A percentile compares a stretch with the other conserved stretches of the same genome.
phyloP scores from a whole-genome alignment of 2,797 vertebrate species.

The Acanthiza pusilla region DNA sequence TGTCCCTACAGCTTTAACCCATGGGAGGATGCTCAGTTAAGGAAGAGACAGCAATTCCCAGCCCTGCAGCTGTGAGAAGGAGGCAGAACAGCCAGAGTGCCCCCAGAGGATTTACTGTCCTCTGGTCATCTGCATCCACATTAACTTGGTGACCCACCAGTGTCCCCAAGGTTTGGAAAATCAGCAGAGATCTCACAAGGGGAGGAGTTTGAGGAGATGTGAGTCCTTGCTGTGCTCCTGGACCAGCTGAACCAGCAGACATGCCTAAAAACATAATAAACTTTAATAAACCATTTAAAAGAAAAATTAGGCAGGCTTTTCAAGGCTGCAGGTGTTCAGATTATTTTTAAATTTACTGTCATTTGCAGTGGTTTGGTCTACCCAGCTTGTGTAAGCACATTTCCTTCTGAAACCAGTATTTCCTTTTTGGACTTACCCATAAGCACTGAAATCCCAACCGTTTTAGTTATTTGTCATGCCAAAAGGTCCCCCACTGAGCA shows the following conservation, averaged over 20 bases:
- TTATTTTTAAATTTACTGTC: background rate
- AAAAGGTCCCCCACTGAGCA: background rate
- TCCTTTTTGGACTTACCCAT: background rate
- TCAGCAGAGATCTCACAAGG: background rate
- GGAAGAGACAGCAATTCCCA: background rate
- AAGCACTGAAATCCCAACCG: background rate
- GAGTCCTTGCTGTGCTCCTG: background rate
- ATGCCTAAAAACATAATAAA: background rate
- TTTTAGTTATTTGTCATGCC: background rate
- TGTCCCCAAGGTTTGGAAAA: background rate
- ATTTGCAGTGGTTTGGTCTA: background rate
- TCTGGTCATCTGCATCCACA: background rate
- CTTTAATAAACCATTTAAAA: background rate
- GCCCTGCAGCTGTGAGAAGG: background rate
- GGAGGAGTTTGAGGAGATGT: background rate
- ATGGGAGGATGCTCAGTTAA: fast-evolving
- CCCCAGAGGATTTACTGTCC: background rate
- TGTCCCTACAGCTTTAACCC: background rate
- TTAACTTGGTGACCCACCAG: background rate
- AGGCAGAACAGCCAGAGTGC: background rate
- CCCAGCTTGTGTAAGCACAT: background rate
- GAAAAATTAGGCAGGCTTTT: background rate
- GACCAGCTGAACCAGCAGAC: background rate
- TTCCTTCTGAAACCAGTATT: background rate
- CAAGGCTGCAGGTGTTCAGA: background rate